Evolutionary conservation across 2,888 invertebrate species (phyloP), one percentile per base, ranked within the genome.

Genomic region (Psylliodes chrysocephalus): DNA sequence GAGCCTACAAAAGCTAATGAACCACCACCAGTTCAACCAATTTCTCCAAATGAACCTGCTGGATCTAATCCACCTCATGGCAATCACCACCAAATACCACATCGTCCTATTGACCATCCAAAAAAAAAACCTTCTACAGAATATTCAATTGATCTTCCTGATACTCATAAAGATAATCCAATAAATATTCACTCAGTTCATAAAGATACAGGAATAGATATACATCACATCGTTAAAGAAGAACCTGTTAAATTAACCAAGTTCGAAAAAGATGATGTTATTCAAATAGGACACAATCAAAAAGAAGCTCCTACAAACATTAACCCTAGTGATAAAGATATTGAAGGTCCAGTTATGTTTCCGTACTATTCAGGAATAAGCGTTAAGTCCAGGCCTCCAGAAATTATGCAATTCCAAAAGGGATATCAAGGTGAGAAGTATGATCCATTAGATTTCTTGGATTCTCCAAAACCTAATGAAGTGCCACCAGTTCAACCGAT

Each of bases 251-350:
- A 8, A 15, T n/a, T 44, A 14, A 17, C 44, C 15, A 15, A 44
- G n/a, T 44, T 44, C 17, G 47, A 47, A 22, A 47, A 47, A 25
- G 47, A 47, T 8, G 10, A 47, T 12, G 1, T n/a, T n/a, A 18
- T 4, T 17, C 1, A 47, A 22, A 3, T 47, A 2, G 47, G 25
- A 10, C n/a, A n/a, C 1, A 3, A 12, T 15, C 38, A 38, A 2
- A 38, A 38, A 38, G 10, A 25, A n/a, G 8, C n/a, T 1, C 3
- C 4, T 4, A 47, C 22, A 22, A 10, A 47, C 7, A 17, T 25
- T n/a, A 3, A 47, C 5, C 47, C 2, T 14, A 1, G 1, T 44
- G 18, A 18, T 6, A 19, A 44, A 44, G 44, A 44, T 1, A n/a
- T n/a, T n/a, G n/a, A 1, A 6, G 49, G 30, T 8, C 49, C 49